Evolutionary conservation across 2,888 invertebrate genomes (phyloP).

Genomic region (Orchestes rusci): DNA sequence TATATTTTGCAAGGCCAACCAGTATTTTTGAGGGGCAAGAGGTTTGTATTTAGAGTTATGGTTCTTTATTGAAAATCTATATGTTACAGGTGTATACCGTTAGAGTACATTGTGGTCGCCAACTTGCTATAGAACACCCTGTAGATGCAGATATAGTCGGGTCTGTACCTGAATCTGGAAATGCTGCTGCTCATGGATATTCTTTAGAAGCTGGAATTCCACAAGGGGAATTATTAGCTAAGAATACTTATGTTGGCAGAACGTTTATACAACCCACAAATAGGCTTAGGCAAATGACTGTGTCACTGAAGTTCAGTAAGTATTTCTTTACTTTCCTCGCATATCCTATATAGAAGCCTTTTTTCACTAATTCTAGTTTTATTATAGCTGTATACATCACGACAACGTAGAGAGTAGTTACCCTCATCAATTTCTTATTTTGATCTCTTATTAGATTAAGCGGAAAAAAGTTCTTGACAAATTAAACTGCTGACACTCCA

Average conservation of each 20-base stretch:
- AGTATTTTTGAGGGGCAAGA: constrained; percentile 94
- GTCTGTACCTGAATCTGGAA: constrained; percentile 94
- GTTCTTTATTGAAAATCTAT: not conserved
- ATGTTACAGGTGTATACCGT: constrained; percentile 59
- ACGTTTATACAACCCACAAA: constrained; percentile 97
- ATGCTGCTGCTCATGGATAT: constrained; percentile 94
- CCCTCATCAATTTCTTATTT: too few relatives aligned
- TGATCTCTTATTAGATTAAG: too few relatives aligned
- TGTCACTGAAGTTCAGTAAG: constrained; percentile 86
- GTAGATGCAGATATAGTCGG: constrained; percentile 93
- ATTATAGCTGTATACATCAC: too few relatives aligned
- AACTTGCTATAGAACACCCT: constrained; percentile 83
- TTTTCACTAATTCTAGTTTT: too few relatives aligned
- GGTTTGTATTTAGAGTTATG: constrained; percentile 47
- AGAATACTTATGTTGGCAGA: constrained; percentile 93
- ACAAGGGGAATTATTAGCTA: constrained; percentile 90
- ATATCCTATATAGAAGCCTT: too few relatives aligned
- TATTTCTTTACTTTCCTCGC: constrained; percentile 16
- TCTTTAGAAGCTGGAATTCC: constrained; percentile 79
- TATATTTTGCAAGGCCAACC: constrained; percentile 95
- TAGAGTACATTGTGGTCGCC: constrained; percentile 85
- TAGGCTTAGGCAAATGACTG: constrained; percentile 80
- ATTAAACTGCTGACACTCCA: too few relatives aligned
- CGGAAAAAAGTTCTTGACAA: too few relatives aligned
- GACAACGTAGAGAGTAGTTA: too few relatives aligned